Percentiles rank a stretch among this genome's conserved stretches.
These are phyloP conservation scores for Caerostris darwini DNA, from an alignment of 1,140 invertebrate genomes.

Conservation along the genomic window DNA sequence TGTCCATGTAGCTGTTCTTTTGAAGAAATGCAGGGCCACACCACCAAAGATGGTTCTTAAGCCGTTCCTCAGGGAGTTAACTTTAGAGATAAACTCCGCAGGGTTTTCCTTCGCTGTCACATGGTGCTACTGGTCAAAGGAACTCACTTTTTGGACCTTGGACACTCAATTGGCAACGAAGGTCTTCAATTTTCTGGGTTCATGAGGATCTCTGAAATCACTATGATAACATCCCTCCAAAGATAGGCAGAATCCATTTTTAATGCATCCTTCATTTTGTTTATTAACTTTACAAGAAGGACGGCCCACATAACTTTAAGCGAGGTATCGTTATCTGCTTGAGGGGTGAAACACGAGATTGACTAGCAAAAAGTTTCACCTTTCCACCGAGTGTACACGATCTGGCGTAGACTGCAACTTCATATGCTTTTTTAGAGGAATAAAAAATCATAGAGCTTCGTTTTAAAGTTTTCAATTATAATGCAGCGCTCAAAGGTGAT, in stretches of 20 bases:
- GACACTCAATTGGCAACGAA: constrained; percentile 24
- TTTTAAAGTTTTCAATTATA: not conserved
- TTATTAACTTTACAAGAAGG: not conserved
- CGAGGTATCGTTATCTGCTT: no score
- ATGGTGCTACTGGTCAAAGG: constrained; percentile 27
- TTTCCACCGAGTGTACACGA: not conserved
- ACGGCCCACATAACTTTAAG: no score
- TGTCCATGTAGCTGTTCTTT: no score
- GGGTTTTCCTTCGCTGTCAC: not conserved
- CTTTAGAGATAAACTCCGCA: not conserved
- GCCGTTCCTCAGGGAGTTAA: not conserved
- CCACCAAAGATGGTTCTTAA: not conserved
- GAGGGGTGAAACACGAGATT: not conserved
- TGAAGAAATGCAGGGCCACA: not conserved
- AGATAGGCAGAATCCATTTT: no score
- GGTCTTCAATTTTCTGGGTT: not conserved
- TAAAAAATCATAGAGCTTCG: no score
- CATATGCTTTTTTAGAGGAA: no score
- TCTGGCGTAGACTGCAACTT: no score
- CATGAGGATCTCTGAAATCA: not conserved
- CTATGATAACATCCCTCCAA: not conserved
- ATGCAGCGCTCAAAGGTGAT: not conserved
- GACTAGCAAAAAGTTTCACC: not conserved
- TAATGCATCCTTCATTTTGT: no score
- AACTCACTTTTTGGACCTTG: constrained; percentile 1